Conservation (phyloP, 2,797 vertebrate species). For the Hydrophis major region DNA sequence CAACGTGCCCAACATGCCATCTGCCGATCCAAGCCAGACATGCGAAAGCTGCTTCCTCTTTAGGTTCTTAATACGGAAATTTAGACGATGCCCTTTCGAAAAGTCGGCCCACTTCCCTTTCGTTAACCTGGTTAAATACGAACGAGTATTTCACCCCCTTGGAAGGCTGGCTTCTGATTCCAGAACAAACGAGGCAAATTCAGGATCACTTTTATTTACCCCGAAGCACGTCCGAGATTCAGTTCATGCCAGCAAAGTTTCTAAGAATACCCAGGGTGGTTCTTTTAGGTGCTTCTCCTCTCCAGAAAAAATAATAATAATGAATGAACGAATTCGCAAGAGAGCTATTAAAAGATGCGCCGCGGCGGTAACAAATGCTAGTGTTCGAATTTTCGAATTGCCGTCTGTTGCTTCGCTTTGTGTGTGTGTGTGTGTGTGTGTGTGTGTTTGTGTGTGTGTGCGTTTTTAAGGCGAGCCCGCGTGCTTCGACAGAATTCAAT, state of each 20-base stretch:
- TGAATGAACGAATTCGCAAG: not conserved
- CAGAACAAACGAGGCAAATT: not conserved
- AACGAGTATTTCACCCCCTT: slow-evolving; percentile 20
- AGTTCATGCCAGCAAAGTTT: not conserved
- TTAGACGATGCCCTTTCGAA: slow-evolving; percentile 43
- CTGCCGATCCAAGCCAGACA: slow-evolving; percentile 38
- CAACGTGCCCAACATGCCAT: not conserved
- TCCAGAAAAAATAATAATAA: not conserved
- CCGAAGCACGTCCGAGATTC: not conserved
- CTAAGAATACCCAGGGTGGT: not conserved
- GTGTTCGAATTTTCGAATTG: slow-evolving; percentile 9
- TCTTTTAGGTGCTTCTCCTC: slow-evolving; percentile 11
- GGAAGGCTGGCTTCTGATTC: slow-evolving; percentile 21
- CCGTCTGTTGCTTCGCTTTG: not conserved
- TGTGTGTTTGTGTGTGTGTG: too few species aligned
- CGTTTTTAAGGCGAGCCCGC: slow-evolving; percentile 19
- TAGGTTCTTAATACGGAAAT: slow-evolving; percentile 61
- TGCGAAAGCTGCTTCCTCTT: slow-evolving; percentile 53
- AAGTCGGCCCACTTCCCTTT: slow-evolving; percentile 12
- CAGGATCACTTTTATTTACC: not conserved
- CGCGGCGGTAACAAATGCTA: not conserved
- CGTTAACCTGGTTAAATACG: slow-evolving; percentile 14
- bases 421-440: too few species aligned
- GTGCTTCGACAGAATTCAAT: slow-evolving; percentile 4
- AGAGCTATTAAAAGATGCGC: slow-evolving; percentile 31